Evolutionary conservation across 2,888 invertebrate genomes (phyloP).

Genomic region (Galeopsomyia nigrocyanea): DNA sequence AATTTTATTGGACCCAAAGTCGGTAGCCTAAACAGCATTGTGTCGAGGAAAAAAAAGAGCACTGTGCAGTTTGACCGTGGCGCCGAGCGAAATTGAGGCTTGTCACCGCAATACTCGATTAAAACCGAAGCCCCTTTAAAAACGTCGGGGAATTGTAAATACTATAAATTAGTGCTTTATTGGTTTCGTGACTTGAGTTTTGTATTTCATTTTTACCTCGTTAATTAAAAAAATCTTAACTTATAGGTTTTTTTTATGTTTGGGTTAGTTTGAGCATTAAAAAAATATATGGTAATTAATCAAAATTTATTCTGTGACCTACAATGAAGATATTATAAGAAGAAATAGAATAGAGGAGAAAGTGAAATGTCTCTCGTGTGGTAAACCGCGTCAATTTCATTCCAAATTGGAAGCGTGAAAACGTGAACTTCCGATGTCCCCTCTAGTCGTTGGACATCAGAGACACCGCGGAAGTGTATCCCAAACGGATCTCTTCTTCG

Average conservation of each 20-base stretch:
- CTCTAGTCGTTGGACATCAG: conserved; percentile 35
- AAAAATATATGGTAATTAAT: too few relatives aligned
- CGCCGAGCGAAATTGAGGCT: conserved; percentile 21
- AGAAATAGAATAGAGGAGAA: too few relatives aligned
- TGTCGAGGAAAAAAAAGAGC: conserved; percentile 1
- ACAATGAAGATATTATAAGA: too few relatives aligned
- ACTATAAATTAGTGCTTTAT: conserved; percentile 3
- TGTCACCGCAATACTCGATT: conserved; percentile 29
- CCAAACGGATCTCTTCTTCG: conserved; percentile 44
- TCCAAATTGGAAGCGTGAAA: neutral
- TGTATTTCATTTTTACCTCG: too few relatives aligned
- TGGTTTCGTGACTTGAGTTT: too few relatives aligned
- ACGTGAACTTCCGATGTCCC: conserved; percentile 31
- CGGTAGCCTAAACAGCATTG: conserved; percentile 32
- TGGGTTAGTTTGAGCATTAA: too few relatives aligned
- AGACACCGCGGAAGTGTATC: conserved; percentile 53
- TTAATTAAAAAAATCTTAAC: too few relatives aligned
- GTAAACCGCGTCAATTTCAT: too few relatives aligned
- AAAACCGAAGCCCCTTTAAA: conserved; percentile 3
- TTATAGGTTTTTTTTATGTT: too few relatives aligned
- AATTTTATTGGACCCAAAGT: conserved; percentile 32
- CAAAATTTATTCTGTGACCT: too few relatives aligned
- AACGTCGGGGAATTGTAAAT: conserved; percentile 2
- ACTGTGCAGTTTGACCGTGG: conserved; percentile 23
- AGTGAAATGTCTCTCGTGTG: too few relatives aligned